Conservation (phyloP, 2,113 vertebrate genomes). For the Prochilodus magdalenae region DNA sequence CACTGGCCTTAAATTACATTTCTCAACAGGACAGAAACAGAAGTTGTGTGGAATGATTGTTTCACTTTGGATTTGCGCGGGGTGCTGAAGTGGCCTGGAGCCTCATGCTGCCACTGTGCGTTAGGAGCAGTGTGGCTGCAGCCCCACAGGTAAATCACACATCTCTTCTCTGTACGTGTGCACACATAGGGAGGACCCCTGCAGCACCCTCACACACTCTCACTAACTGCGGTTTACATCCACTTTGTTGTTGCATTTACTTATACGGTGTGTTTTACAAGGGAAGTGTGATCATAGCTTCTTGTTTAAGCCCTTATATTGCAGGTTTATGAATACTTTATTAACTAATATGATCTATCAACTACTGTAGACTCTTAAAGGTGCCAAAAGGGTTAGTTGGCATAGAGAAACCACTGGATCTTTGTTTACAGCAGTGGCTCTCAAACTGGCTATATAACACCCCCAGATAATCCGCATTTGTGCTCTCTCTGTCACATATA, state of each 20-base stretch:
- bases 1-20: constrained; percentile 79
- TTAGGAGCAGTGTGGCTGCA: constrained; percentile 28
- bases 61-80: constrained; percentile 71
- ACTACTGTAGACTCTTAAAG: neutral
- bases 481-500: too few relatives aligned
- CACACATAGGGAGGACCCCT: neutral
- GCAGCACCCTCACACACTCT: constrained; percentile 9
- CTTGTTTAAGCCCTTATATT: neutral
- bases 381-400: too few relatives aligned
- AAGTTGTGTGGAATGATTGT: constrained; percentile 75
- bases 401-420: too few relatives aligned
- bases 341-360: neutral
- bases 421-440: too few relatives aligned
- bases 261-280: neutral
- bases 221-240: constrained; percentile 49
- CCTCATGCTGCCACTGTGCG: constrained; percentile 49
- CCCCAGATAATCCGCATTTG: too few relatives aligned
- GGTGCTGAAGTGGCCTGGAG: constrained; percentile 69
- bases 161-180: constrained; percentile 18
- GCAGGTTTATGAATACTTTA: too few relatives aligned
- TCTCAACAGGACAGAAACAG: constrained; percentile 76
- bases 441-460: too few relatives aligned
- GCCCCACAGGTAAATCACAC: constrained; percentile 54
- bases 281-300: neutral
- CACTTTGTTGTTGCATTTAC: neutral